Percentiles rank a stretch among this genome's conserved stretches.
These are phyloP conservation scores for Psilopsiagon aurifrons DNA, from an alignment of 2,113 vertebrate species.

Conservation along the genomic window DNA sequence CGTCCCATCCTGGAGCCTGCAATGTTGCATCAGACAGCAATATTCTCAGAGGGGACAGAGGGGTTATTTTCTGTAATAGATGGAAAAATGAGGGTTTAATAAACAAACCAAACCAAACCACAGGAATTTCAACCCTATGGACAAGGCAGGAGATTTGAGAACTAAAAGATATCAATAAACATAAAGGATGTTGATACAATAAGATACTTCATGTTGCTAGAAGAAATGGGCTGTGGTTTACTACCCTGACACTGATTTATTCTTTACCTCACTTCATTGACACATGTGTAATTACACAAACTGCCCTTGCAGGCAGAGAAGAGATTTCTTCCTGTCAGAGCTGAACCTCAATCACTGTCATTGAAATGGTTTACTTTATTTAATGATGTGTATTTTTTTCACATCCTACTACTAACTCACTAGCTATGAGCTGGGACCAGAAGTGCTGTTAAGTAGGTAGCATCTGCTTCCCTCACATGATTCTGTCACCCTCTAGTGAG, in stretches of 20 bases:
- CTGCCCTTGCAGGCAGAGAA: background rate
- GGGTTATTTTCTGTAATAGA: background rate
- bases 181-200: background rate
- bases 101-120: background rate
- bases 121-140: background rate
- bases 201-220: background rate
- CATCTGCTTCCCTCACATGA: background rate
- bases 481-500: background rate
- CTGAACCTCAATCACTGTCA: background rate
- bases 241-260: background rate
- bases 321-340: background rate
- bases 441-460: background rate
- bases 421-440: background rate
- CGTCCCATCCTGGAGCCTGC: background rate
- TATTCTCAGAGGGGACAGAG: background rate
- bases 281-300: background rate
- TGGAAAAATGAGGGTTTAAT: background rate
- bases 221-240: background rate
- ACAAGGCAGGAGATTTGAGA: background rate
- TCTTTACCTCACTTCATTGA: background rate
- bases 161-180: background rate
- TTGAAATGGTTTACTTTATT: background rate
- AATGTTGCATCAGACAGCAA: accelerated
- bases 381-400: background rate
- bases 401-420: background rate